A percentile compares a stretch with the other conserved stretches of the same genome.
Conservation (phyloP, 2,888 invertebrate species). For the Cheilosia vulpina region DNA sequence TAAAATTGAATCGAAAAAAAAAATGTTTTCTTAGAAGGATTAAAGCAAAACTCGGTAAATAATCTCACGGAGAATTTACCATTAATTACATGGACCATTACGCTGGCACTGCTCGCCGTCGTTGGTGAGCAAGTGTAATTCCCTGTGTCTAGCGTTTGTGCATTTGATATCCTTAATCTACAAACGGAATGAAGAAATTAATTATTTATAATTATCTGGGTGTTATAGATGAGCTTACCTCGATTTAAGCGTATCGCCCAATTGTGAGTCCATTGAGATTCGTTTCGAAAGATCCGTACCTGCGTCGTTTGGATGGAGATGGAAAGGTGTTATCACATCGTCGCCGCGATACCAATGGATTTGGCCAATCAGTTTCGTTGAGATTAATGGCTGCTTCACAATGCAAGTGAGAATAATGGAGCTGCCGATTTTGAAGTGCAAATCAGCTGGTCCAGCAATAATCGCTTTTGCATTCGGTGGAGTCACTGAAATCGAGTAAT, state of each 20-base stretch:
- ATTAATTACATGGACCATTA: slow-evolving; percentile 95
- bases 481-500: slow-evolving; percentile 78
- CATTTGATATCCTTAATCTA: slow-evolving; percentile 89
- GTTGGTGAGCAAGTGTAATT: slow-evolving; percentile 96
- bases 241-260: slow-evolving; percentile 89
- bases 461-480: slow-evolving; percentile 87
- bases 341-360: slow-evolving; percentile 88
- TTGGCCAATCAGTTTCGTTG: slow-evolving; percentile 87
- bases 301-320: slow-evolving; percentile 78
- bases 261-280: slow-evolving; percentile 82
- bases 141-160: slow-evolving; percentile 91
- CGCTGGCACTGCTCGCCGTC: slow-evolving; percentile 91
- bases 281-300: slow-evolving; percentile 80
- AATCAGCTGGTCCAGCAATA: slow-evolving; percentile 87
- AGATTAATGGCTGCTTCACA: slow-evolving; percentile 86
- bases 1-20: slow-evolving; percentile 82
- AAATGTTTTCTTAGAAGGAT: slow-evolving; percentile 28
- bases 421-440: slow-evolving; percentile 90
- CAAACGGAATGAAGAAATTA: slow-evolving; percentile 38
- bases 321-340: slow-evolving; percentile 81
- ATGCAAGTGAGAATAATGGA: slow-evolving; percentile 89
- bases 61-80: slow-evolving; percentile 85
- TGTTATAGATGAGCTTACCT: slow-evolving; percentile 77
- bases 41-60: slow-evolving; percentile 15
- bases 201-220: slow-evolving; percentile 42